A percentile compares a stretch with the other conserved stretches of the same genome.
These are phyloP conservation scores for Apis cerana DNA, from an alignment of 1,140 invertebrate genomes.

Conservation along the genomic window DNA sequence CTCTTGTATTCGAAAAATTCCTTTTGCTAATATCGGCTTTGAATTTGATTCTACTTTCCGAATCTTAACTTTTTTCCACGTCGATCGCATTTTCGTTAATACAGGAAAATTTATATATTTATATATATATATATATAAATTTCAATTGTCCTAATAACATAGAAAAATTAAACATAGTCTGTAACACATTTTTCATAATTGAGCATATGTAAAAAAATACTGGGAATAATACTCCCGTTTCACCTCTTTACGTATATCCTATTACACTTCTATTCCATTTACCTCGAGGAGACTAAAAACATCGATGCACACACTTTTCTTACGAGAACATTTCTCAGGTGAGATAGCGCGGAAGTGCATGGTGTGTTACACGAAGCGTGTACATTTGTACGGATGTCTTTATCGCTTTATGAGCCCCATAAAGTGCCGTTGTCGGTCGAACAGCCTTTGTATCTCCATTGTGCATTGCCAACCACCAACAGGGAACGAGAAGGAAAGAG, in stretches of 20 bases:
- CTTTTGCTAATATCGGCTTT: background rate
- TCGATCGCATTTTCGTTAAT: background rate
- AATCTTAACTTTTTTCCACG: background rate
- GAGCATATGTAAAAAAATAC: no score
- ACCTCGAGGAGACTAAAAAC: background rate
- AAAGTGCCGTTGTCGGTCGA: conserved; percentile 64
- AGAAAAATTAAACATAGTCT: no score
- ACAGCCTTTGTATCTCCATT: conserved; percentile 49
- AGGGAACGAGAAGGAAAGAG: background rate
- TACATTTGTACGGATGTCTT: conserved; percentile 72
- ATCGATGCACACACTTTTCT: background rate
- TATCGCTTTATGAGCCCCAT: conserved; percentile 73
- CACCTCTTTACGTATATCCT: no score
- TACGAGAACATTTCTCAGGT: conserved; percentile 33
- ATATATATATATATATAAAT: no score
- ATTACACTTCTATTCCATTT: background rate
- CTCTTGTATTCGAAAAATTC: conserved; percentile 11
- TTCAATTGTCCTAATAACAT: no score
- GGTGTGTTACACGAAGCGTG: conserved; percentile 27
- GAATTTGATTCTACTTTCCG: background rate
- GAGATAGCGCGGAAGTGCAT: conserved; percentile 43
- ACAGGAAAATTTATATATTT: no score
- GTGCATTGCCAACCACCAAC: background rate
- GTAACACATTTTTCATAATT: no score
- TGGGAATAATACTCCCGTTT: no score